These are phyloP conservation scores for Antheraea mylitta DNA, from an alignment of 1,140 invertebrate species.

Conservation along the genomic window DNA sequence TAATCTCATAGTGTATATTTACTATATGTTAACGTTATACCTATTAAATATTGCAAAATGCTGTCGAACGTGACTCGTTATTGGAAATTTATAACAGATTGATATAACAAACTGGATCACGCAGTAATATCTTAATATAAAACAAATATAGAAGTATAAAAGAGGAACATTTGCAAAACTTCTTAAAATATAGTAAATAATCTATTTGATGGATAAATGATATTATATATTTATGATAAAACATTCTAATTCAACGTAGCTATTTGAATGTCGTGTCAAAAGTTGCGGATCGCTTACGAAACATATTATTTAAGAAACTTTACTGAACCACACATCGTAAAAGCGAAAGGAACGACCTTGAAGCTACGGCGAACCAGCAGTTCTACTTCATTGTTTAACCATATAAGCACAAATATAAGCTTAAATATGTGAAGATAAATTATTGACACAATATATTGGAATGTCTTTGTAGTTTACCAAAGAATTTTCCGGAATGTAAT, in stretches of 20 bases:
- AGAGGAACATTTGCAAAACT: not conserved
- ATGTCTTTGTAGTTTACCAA: conserved; percentile 4
- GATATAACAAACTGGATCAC: not conserved
- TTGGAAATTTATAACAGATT: not conserved
- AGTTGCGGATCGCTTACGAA: not conserved
- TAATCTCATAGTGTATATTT: not conserved
- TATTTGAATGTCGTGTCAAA: conserved; percentile 3
- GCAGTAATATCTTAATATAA: not conserved
- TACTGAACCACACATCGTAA: conserved; percentile 3
- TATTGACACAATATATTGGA: conserved; percentile 6
- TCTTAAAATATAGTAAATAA: not conserved
- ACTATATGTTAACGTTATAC: not conserved
- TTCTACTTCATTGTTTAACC: not conserved
- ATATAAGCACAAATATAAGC: conserved; percentile 9
- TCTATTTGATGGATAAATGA: not conserved
- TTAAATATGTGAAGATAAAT: not conserved
- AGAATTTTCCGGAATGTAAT: conserved; percentile 8
- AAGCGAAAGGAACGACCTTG: conserved; percentile 28
- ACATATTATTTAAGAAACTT: conserved; percentile 8
- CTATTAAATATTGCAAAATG: not conserved
- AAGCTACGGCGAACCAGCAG: not conserved
- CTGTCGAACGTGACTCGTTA: not conserved
- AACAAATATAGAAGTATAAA: not conserved
- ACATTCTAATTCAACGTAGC: not conserved
- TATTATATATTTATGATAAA: not conserved